Evolutionary conservation across 2,113 vertebrate genomes (phyloP).

Genomic region (Carettochelys insculpta): DNA sequence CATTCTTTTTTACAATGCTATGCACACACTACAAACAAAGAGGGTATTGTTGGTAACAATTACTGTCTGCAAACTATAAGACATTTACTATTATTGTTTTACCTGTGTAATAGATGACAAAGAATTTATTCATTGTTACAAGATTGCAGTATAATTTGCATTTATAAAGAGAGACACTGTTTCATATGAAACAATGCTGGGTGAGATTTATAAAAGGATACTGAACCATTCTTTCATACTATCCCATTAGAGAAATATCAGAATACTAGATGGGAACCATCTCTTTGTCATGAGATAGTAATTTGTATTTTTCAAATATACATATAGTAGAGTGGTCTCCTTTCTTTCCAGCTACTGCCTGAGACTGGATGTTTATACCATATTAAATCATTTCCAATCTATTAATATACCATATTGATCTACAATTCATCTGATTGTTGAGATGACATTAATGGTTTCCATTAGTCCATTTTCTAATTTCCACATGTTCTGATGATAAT

Average conservation of each 20-base stretch:
- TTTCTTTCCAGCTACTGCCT: constrained; percentile 28
- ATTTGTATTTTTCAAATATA: not conserved
- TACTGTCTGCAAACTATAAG: not conserved
- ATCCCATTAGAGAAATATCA: constrained; percentile 44
- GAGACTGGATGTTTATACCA: constrained; percentile 49
- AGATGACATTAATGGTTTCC: constrained; percentile 75
- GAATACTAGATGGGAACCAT: not conserved
- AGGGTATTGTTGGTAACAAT: not conserved
- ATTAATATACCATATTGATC: constrained; percentile 76
- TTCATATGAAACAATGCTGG: not conserved
- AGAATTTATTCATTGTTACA: constrained; percentile 10
- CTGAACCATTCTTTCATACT: constrained; percentile 6
- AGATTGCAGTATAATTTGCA: not conserved
- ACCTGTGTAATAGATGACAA: not conserved
- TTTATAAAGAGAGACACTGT: constrained; percentile 6
- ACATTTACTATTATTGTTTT: not conserved
- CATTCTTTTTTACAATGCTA: constrained; percentile 20
- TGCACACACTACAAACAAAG: constrained; percentile 27
- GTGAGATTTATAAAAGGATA: not conserved
- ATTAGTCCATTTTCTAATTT: constrained; percentile 80
- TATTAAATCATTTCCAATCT: constrained; percentile 68
- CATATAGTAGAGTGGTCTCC: not conserved
- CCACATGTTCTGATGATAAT: constrained; percentile 56
- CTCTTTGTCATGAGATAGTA: not conserved
- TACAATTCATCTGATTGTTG: constrained; percentile 71